Evolutionary conservation across 2,797 vertebrate species (phyloP).

Genomic region (Arvicola amphibius): DNA sequence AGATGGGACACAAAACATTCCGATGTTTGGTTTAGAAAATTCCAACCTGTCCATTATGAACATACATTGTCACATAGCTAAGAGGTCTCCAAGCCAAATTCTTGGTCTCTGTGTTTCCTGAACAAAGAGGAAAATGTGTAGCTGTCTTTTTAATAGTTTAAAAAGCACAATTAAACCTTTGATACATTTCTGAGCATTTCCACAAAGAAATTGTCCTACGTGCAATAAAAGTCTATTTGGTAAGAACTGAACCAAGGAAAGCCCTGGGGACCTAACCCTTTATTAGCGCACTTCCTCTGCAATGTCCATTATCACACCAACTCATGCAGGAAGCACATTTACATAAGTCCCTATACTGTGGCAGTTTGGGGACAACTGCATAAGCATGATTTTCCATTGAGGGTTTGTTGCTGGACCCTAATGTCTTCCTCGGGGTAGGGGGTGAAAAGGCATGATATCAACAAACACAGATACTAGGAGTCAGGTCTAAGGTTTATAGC

Average conservation of each 20-base stretch:
- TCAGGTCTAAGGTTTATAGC: too few relatives aligned
- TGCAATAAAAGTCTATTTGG: background rate
- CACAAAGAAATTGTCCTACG: background rate
- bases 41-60: background rate
- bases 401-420: too few relatives aligned
- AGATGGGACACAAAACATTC: slow-evolving; percentile 24
- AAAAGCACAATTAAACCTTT: background rate
- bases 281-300: background rate
- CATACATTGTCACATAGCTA: background rate
- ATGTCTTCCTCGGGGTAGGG: too few relatives aligned
- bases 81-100: background rate
- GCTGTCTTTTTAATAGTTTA: background rate
- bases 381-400: background rate
- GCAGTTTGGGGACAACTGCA: background rate
- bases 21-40: slow-evolving; percentile 43
- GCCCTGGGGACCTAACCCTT: background rate
- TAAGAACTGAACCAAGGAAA: slow-evolving; percentile 2
- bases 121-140: background rate
- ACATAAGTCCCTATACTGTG: background rate
- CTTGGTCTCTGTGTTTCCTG: background rate
- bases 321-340: background rate
- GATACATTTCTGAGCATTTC: background rate
- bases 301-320: background rate
- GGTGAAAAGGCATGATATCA: too few relatives aligned
- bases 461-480: too few relatives aligned